Percentiles rank a stretch among this genome's conserved stretches.
These are phyloP conservation scores for Notothenia rossii DNA, from an alignment of 2,113 vertebrate genomes.

Conservation along the genomic window DNA sequence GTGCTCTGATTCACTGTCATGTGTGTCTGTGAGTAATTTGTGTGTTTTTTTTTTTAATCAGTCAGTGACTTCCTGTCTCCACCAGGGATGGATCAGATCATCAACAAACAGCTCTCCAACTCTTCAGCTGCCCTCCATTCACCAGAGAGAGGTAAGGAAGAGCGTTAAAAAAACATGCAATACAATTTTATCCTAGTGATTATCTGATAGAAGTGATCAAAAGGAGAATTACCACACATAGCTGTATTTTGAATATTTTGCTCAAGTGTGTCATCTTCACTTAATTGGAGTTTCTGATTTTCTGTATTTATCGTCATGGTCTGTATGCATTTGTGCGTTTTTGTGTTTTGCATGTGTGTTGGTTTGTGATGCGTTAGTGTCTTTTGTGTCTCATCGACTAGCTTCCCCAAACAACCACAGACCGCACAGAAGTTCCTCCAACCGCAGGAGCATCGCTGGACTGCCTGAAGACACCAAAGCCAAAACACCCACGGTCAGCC, in stretches of 20 bases:
- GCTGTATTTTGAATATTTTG: background rate
- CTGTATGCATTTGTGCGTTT: conserved; percentile 3
- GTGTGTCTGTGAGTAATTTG: background rate
- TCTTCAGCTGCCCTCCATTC: conserved; percentile 73
- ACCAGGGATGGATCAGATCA: conserved; percentile 53
- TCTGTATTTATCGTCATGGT: background rate
- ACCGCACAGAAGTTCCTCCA: conserved; percentile 89
- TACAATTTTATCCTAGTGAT: too few species aligned
- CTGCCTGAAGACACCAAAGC: conserved; percentile 79
- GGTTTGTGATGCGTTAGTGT: conserved; percentile 78
- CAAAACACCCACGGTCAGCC: conserved; percentile 85
- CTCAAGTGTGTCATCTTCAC: background rate
- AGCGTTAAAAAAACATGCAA: background rate
- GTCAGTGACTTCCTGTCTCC: conserved; percentile 76
- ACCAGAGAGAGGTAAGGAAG: conserved; percentile 66
- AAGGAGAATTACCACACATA: too few species aligned
- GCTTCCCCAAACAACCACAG: conserved; percentile 90
- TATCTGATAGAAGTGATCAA: too few species aligned
- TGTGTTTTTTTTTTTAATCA: conserved; percentile 29
- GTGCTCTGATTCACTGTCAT: background rate
- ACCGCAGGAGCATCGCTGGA: conserved; percentile 79
- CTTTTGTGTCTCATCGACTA: conserved; percentile 89
- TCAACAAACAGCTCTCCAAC: conserved; percentile 79
- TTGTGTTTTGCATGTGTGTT: conserved; percentile 5
- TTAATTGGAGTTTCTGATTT: background rate